Percentiles rank a stretch among this genome's conserved stretches.
Conservation (phyloP, 2,113 vertebrate species). For the Saiga tatarica region DNA sequence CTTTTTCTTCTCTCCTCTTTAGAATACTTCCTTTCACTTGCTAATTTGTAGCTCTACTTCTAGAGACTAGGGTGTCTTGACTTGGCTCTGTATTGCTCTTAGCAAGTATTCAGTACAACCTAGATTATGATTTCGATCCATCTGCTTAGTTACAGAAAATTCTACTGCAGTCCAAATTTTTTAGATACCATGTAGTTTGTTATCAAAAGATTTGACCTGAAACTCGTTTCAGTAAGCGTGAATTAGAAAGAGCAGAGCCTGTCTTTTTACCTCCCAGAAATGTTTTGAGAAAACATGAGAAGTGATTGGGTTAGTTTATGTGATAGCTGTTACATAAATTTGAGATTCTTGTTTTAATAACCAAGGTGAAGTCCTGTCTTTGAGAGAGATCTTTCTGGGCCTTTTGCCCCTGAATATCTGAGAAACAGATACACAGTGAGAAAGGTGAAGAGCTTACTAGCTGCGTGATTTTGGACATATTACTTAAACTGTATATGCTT, state of each 20-base stretch:
- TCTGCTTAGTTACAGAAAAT: neutral
- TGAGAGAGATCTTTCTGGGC: neutral
- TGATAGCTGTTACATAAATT: neutral
- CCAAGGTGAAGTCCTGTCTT: neutral
- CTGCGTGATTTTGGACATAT: neutral
- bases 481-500: neutral
- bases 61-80: neutral
- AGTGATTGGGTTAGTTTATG: neutral
- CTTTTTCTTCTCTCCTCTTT: neutral
- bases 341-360: conserved; percentile 41
- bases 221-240: conserved; percentile 25
- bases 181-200: neutral
- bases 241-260: conserved; percentile 16
- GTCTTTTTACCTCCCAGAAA: neutral
- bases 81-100: conserved; percentile 36
- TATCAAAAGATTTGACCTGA: neutral
- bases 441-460: neutral
- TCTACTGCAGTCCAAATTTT: neutral
- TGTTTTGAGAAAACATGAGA: conserved; percentile 39
- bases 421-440: neutral
- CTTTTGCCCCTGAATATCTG: neutral
- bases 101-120: neutral
- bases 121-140: neutral
- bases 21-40: conserved; percentile 28
- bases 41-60: neutral